Percentiles rank a stretch among this genome's conserved stretches.
Evolutionary conservation across 2,797 vertebrate species (phyloP).

Genomic region (Myotis daubentonii): DNA sequence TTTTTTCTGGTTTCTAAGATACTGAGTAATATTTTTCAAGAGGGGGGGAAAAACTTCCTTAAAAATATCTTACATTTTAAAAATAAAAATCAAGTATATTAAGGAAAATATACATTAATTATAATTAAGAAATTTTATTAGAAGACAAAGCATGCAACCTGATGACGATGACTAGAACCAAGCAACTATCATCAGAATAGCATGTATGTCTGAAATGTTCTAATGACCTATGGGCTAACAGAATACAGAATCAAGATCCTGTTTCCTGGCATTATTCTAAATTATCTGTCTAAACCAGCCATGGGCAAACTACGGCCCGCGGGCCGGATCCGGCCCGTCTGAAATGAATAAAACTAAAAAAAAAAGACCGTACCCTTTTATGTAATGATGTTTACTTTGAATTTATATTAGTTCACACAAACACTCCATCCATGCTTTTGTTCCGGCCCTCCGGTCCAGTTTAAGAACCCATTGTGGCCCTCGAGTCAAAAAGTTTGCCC

Average conservation of each 20-base stretch:
- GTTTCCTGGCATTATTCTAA: background rate
- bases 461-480: too few species aligned
- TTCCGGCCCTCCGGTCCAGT: too few species aligned
- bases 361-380: too few species aligned
- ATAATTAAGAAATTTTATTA: conserved; percentile 2
- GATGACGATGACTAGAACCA: background rate
- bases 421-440: too few species aligned
- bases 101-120: background rate
- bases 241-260: background rate
- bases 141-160: background rate
- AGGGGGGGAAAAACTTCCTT: background rate
- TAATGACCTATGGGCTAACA: background rate
- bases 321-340: too few species aligned
- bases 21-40: background rate
- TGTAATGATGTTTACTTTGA: too few species aligned
- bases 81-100: conserved; percentile 4
- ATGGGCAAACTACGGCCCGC: too few species aligned
- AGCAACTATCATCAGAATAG: background rate
- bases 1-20: background rate
- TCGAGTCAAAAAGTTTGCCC: too few species aligned
- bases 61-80: conserved; percentile 12
- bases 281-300: background rate
- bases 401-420: too few species aligned
- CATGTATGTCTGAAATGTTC: background rate
- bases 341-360: too few species aligned